These are phyloP conservation scores for Poecile atricapillus DNA, from an alignment of 2,113 vertebrate species.

Conservation along the genomic window DNA sequence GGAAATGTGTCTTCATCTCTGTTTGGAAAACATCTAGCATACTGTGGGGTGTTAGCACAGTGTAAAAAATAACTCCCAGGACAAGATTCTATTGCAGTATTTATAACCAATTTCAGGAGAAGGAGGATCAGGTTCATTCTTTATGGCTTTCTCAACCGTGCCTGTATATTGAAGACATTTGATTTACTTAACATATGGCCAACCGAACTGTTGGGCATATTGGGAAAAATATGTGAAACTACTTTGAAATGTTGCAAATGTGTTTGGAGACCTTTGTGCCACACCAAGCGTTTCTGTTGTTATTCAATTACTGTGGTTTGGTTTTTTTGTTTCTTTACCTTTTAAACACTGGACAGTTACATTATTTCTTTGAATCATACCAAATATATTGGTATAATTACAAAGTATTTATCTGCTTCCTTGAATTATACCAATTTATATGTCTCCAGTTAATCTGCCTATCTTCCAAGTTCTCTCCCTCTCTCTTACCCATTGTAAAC, in stretches of 20 bases:
- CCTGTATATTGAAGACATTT: slow-evolving; percentile 43
- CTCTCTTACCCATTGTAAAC: slow-evolving; percentile 6
- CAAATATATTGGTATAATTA: not conserved
- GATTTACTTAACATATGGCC: slow-evolving; percentile 59
- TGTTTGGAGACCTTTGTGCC: slow-evolving; percentile 61
- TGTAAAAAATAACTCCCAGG: slow-evolving; percentile 62
- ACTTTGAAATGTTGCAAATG: slow-evolving; percentile 64
- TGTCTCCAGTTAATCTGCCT: not conserved
- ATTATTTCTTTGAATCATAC: not conserved
- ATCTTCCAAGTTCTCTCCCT: not conserved
- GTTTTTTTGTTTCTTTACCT: not conserved
- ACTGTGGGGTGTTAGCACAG: slow-evolving; percentile 59
- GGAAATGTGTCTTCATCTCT: slow-evolving; percentile 59
- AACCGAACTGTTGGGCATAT: slow-evolving; percentile 58
- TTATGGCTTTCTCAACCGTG: slow-evolving; percentile 39
- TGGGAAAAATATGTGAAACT: slow-evolving; percentile 67
- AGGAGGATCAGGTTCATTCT: slow-evolving; percentile 52
- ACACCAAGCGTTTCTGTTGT: not conserved
- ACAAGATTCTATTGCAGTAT: slow-evolving; percentile 55
- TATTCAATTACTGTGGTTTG: slow-evolving; percentile 19
- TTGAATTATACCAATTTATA: not conserved
- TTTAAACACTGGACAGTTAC: not conserved
- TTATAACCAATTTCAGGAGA: slow-evolving; percentile 49
- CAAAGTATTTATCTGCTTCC: not conserved
- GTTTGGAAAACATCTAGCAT: slow-evolving; percentile 64